Conservation (phyloP, 1,140 invertebrate species). For the Plectrocnemia conspersa region DNA sequence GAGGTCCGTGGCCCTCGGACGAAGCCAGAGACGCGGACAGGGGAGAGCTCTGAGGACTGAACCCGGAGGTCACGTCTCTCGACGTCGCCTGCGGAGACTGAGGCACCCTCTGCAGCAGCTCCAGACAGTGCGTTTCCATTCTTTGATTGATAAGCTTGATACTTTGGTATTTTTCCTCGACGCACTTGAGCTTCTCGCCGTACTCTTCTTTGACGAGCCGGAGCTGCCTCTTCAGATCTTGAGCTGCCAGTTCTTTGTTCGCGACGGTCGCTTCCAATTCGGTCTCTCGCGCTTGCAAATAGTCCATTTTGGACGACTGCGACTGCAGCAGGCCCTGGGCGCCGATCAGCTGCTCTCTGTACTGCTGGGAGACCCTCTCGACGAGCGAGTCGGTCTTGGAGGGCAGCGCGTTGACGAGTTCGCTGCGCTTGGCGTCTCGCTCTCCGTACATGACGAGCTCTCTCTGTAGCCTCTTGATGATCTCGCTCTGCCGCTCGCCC, state of each 20-base stretch:
- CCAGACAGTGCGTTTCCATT: conserved; percentile 63
- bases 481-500: conserved; percentile 50
- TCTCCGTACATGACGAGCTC: conserved; percentile 52
- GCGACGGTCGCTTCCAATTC: conserved; percentile 50
- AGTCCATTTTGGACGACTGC: conserved; percentile 45
- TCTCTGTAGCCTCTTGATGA: conserved; percentile 50
- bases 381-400: conserved; percentile 30
- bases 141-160: conserved; percentile 63
- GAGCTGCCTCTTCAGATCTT: conserved; percentile 49
- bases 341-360: conserved; percentile 33
- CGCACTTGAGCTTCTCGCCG: conserved; percentile 52
- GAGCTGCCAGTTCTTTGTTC: conserved; percentile 47
- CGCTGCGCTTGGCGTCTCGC: conserved; percentile 38
- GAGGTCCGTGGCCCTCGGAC: conserved; percentile 47
- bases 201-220: conserved; percentile 51
- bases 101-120: conserved; percentile 45
- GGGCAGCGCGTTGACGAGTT: conserved; percentile 30
- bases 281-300: conserved; percentile 40
- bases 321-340: conserved; percentile 46
- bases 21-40: conserved; percentile 53
- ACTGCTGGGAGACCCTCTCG: conserved; percentile 21
- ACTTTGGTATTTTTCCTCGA: conserved; percentile 68
- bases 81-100: conserved; percentile 37
- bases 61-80: conserved; percentile 31
- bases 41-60: conserved; percentile 48